Evolutionary conservation across 1,140 invertebrate genomes (phyloP).

Genomic region (Cyclina sinensis): DNA sequence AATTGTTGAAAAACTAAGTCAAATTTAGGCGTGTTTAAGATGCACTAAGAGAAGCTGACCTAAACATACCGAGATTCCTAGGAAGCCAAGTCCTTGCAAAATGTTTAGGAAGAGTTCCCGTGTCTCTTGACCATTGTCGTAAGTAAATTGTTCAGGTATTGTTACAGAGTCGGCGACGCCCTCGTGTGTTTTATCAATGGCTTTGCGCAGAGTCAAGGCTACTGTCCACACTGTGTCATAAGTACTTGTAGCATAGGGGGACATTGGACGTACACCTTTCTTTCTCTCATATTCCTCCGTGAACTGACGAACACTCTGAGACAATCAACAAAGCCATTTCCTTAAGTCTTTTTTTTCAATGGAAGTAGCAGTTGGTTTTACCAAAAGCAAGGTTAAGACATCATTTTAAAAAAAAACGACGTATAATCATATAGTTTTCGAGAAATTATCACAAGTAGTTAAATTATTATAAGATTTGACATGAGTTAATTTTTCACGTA

Average conservation of each 20-base stretch:
- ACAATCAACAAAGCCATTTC: too few relatives aligned
- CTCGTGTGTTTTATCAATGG: slow-evolving; percentile 74
- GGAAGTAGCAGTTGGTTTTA: too few relatives aligned
- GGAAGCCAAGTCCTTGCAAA: slow-evolving; percentile 91
- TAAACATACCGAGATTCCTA: slow-evolving; percentile 93
- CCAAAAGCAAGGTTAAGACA: too few relatives aligned
- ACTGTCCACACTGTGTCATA: slow-evolving; percentile 97
- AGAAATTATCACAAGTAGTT: too few relatives aligned
- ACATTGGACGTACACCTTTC: slow-evolving; percentile 87
- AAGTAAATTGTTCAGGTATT: slow-evolving; percentile 90
- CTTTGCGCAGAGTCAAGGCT: slow-evolving; percentile 90
- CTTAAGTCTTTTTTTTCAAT: too few relatives aligned
- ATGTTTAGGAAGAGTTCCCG: slow-evolving; percentile 90
- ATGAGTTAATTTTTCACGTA: too few relatives aligned
- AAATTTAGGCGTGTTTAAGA: too few relatives aligned
- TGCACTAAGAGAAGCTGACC: too few relatives aligned
- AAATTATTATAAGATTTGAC: too few relatives aligned
- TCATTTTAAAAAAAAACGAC: too few relatives aligned
- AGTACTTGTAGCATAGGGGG: slow-evolving; percentile 91
- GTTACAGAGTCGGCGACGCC: slow-evolving; percentile 35
- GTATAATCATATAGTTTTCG: too few relatives aligned
- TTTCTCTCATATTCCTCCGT: slow-evolving; percentile 88
- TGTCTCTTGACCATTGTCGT: slow-evolving; percentile 90
- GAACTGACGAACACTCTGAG: slow-evolving; percentile 91
- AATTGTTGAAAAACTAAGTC: too few relatives aligned